These are phyloP conservation scores for Julus scanicus DNA, from an alignment of 2,888 invertebrate species.

Conservation along the genomic window DNA sequence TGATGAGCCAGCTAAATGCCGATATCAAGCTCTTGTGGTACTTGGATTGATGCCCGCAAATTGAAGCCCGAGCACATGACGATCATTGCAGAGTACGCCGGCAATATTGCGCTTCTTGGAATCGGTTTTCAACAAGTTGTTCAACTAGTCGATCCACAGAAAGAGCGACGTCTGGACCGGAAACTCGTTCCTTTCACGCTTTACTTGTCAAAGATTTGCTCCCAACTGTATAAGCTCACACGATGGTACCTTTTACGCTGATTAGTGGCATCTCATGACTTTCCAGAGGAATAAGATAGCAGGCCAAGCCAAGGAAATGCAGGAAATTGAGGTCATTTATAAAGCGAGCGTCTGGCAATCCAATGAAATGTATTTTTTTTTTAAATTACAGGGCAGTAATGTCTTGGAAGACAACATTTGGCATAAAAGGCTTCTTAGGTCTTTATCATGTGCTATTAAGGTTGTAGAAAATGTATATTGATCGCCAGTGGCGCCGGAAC, in stretches of 20 bases:
- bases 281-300: neutral
- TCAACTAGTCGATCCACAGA: conserved; percentile 1
- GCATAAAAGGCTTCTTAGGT: too few species aligned
- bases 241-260: neutral
- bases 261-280: neutral
- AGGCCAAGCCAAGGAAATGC: neutral
- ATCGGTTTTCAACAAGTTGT: conserved; percentile 25
- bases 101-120: neutral
- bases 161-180: neutral
- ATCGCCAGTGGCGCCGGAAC: too few species aligned
- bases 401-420: too few species aligned
- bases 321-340: conserved; percentile 30
- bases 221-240: neutral
- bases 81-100: neutral
- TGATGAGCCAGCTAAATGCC: neutral
- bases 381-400: too few species aligned
- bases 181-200: conserved; percentile 1
- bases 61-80: neutral
- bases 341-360: neutral
- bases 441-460: too few species aligned
- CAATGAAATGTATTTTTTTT: too few species aligned
- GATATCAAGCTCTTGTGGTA: neutral
- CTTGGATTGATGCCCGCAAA: conserved; percentile 23
- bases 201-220: neutral
- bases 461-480: too few species aligned